Base-by-base conservation (phyloP, 2,888 invertebrate genomes). In the Cantharis rufa region DNA sequence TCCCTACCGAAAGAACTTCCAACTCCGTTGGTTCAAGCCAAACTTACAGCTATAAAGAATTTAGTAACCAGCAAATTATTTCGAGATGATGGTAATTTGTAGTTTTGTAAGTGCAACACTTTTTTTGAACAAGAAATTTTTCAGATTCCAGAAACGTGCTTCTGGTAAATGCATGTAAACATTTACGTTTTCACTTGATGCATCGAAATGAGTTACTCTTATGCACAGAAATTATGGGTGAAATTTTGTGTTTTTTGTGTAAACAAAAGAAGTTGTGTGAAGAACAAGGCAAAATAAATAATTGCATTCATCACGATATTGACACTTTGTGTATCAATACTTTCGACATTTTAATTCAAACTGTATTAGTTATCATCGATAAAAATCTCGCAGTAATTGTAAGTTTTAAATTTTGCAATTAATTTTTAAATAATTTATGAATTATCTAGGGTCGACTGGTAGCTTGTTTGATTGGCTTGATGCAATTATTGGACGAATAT, bases 141-240 rank as follows among this genome's bases (percentile, higher is more conserved):
- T 32, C 88, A 95, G 97, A 96, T 87, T 96, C 96, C 1, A 92
- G 98, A 75, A 94, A 94, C 84, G 92, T 96, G 74, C 91, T 98
- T 5, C 89, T 98, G 18, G 92, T 94, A 0, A 94, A 95, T 1
- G 94, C 95, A 28, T 96, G 97, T 85, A 93, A 94, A 81, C 97
- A 98, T 84, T 88, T 98, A 62, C 92, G 96, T 28, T 92, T 94
- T 18, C 97, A 98, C 85, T 89, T 98, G 3, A 92, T 93, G 0
- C 92, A 94, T 0, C 91, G 95, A 16, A 95, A 96, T 84, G 97
- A 97, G 85, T 88, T 97, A 32, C 90, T 93, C 13, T 91, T 95
- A 5, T 96, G 96, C 84, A 94, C 96, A 0, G 95, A 95, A 77
- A 96, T 98, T 83, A 89, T 98, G 10, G 94, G 95, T 0, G 97